Evolutionary conservation across 2,888 invertebrate species (phyloP).

Genomic region (Syrphus vitripennis): DNA sequence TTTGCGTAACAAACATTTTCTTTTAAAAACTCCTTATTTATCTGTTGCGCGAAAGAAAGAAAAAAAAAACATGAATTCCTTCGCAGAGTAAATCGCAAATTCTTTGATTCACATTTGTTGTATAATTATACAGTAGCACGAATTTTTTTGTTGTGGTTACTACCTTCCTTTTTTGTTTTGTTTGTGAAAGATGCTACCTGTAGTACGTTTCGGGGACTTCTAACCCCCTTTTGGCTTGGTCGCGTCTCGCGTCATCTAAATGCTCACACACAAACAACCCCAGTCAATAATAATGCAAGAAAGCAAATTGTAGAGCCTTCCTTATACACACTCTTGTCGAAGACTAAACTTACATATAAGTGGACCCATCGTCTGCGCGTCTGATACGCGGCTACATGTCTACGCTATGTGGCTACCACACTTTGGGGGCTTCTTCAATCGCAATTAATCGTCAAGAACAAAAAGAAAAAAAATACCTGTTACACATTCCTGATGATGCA

Average conservation of each 20-base stretch:
- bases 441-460: conserved; percentile 65
- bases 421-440: conserved; percentile 53
- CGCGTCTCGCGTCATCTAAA: conserved; percentile 11
- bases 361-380: conserved; percentile 1
- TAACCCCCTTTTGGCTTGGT: conserved; percentile 8
- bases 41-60: background rate
- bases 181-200: conserved; percentile 51
- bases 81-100: conserved; percentile 13
- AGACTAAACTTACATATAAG: background rate
- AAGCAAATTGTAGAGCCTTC: conserved; percentile 21
- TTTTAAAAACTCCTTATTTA: background rate
- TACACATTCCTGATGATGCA: conserved; percentile 59
- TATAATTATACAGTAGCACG: conserved; percentile 68
- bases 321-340: conserved; percentile 1
- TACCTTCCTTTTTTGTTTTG: background rate
- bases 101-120: conserved; percentile 28
- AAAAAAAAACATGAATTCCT: background rate
- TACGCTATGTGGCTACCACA: conserved; percentile 41
- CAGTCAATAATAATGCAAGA: background rate
- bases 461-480: conserved; percentile 47
- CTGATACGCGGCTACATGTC: conserved; percentile 38
- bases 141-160: background rate
- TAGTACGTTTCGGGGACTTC: conserved; percentile 27
- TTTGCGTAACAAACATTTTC: conserved; percentile 1
- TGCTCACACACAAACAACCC: background rate